These are phyloP conservation scores for Nipponacmea schrenckii DNA, from an alignment of 2,888 invertebrate genomes.

Conservation along the genomic window DNA sequence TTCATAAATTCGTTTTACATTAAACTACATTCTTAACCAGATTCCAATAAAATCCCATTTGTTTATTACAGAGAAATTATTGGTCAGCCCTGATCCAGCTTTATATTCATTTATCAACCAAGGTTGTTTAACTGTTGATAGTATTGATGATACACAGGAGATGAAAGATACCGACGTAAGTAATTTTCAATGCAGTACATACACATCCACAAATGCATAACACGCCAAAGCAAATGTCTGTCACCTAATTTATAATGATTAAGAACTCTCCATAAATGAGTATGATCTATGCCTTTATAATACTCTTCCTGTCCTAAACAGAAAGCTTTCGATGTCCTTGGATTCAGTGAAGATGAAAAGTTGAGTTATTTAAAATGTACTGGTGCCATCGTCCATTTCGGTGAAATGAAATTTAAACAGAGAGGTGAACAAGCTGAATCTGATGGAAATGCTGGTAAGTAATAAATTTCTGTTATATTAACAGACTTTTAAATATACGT, in stretches of 20 bases:
- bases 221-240: neutral
- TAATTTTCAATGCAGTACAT: neutral
- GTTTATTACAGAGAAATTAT: constrained; percentile 82
- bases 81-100: constrained; percentile 80
- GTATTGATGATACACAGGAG: constrained; percentile 94
- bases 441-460: constrained; percentile 51
- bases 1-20: too few relatives aligned
- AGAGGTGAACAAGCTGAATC: constrained; percentile 87
- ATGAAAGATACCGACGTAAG: constrained; percentile 68
- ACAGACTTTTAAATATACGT: too few relatives aligned
- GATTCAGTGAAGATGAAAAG: constrained; percentile 93
- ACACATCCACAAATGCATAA: too few relatives aligned
- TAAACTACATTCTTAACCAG: too few relatives aligned
- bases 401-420: constrained; percentile 99
- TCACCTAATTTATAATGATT: too few relatives aligned
- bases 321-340: constrained; percentile 98
- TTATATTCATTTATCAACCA: constrained; percentile 92
- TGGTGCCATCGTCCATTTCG: constrained; percentile 98
- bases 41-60: too few relatives aligned
- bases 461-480: neutral
- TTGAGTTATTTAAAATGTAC: constrained; percentile 96
- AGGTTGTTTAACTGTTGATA: constrained; percentile 93
- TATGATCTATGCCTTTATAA: too few relatives aligned
- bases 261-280: too few relatives aligned
- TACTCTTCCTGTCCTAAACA: constrained; percentile 63